Percentiles rank a stretch among this genome's conserved stretches.
Conservation (phyloP, 2,113 vertebrate genomes). For the Mustela lutreola region DNA sequence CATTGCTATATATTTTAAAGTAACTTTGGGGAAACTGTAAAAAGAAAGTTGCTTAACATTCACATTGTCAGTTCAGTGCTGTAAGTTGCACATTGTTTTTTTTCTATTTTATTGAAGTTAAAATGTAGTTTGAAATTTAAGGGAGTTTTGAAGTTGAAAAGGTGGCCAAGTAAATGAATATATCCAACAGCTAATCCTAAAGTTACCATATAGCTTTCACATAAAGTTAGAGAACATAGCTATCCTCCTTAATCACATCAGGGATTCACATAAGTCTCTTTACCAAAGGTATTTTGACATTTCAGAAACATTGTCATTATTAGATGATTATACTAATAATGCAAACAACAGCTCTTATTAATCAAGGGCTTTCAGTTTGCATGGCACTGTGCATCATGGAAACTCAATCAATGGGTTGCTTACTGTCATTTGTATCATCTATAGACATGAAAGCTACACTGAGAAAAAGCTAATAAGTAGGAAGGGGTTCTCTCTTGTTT, state of each 20-base stretch:
- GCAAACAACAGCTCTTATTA: background rate
- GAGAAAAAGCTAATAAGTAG: background rate
- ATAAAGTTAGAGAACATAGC: background rate
- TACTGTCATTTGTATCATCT: background rate
- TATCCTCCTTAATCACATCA: background rate
- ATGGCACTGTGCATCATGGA: background rate
- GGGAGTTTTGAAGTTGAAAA: conserved; percentile 10
- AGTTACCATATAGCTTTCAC: background rate
- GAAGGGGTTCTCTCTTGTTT: background rate
- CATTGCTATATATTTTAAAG: conserved; percentile 60
- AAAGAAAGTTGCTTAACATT: background rate
- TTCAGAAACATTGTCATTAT: background rate
- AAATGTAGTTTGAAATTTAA: background rate
- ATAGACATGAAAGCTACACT: background rate
- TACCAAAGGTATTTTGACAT: background rate
- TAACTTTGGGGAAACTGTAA: background rate
- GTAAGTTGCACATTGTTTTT: conserved; percentile 23
- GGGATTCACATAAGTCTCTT: background rate
- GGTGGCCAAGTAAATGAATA: background rate
- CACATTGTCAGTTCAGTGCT: accelerated
- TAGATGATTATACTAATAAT: background rate
- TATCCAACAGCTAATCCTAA: background rate
- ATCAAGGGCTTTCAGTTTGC: background rate
- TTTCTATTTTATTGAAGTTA: background rate
- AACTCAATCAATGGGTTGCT: background rate